phyloP scores from a whole-genome alignment of 2,888 invertebrate species.

The Leucania comma region DNA sequence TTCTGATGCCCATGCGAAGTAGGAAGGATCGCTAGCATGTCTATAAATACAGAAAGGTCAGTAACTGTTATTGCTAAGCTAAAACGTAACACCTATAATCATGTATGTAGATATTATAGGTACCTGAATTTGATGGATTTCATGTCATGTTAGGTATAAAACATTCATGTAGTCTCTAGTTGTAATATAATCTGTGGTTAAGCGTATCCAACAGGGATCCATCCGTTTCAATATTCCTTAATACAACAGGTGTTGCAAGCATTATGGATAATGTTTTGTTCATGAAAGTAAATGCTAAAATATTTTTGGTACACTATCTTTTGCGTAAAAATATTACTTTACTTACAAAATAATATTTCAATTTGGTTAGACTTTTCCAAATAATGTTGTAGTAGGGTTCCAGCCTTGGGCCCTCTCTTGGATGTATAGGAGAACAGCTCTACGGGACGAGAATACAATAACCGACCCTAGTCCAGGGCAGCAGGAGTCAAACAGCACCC shows the following conservation, averaged over 20 bases:
- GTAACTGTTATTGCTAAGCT: neutral
- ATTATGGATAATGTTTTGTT: slow-evolving; percentile 38
- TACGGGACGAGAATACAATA: no score
- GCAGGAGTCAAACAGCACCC: no score
- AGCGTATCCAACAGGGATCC: slow-evolving; percentile 42
- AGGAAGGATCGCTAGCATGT: neutral
- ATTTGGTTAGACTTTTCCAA: neutral
- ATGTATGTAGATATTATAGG: neutral
- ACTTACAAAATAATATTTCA: slow-evolving; percentile 13
- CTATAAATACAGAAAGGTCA: neutral
- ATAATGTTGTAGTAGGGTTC: no score
- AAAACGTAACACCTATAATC: neutral
- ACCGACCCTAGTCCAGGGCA: no score
- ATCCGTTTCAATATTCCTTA: slow-evolving; percentile 46
- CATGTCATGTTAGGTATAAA: slow-evolving; percentile 18
- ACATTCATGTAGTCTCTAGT: slow-evolving; percentile 18
- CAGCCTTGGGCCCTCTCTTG: no score
- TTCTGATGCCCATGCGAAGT: no score
- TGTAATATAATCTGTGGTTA: slow-evolving; percentile 38
- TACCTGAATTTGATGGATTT: slow-evolving; percentile 2
- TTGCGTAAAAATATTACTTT: slow-evolving; percentile 22
- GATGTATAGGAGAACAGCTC: no score
- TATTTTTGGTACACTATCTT: slow-evolving; percentile 11
- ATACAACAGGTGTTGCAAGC: slow-evolving; percentile 45
- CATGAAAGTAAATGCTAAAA: slow-evolving; percentile 29